Percentiles rank a stretch among this genome's conserved stretches.
Evolutionary conservation across 1,140 invertebrate genomes (phyloP).

Genomic region (Anastatus disparis): DNA sequence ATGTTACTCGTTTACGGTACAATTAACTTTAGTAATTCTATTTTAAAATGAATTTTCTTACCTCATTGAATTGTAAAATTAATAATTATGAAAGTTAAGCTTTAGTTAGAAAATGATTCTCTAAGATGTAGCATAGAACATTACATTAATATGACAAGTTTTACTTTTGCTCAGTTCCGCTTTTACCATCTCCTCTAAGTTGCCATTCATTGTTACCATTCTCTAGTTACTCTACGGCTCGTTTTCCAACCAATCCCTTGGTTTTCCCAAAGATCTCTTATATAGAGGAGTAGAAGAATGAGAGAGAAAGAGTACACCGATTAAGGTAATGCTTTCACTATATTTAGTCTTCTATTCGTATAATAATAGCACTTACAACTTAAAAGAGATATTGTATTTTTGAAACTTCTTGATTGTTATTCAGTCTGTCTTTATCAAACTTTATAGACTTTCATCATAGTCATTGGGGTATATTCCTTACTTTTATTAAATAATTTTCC

Average conservation of each 20-base stretch:
- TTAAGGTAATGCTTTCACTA: background rate
- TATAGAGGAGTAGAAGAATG: background rate
- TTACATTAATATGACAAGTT: slow-evolving; percentile 10
- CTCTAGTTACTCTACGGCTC: slow-evolving; percentile 2
- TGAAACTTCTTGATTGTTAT: background rate
- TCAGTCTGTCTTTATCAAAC: too few relatives aligned
- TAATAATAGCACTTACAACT: slow-evolving; percentile 3
- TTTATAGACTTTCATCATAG: too few relatives aligned
- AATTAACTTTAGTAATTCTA: too few relatives aligned
- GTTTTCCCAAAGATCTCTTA: too few relatives aligned
- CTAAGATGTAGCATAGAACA: background rate
- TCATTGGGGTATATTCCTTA: too few relatives aligned
- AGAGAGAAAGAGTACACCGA: too few relatives aligned
- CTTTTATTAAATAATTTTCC: too few relatives aligned
- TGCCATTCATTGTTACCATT: slow-evolving; percentile 18
- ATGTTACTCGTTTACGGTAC: too few relatives aligned
- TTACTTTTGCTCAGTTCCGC: background rate
- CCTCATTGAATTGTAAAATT: background rate
- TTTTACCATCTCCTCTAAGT: slow-evolving; percentile 5
- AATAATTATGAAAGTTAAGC: background rate
- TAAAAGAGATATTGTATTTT: slow-evolving; percentile 4
- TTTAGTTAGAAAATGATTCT: background rate
- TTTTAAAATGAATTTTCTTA: background rate
- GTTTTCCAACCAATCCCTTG: background rate
- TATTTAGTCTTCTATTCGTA: background rate